Base-by-base conservation (phyloP, 2,797 vertebrate genomes). In the Podarcis siculus region DNA sequence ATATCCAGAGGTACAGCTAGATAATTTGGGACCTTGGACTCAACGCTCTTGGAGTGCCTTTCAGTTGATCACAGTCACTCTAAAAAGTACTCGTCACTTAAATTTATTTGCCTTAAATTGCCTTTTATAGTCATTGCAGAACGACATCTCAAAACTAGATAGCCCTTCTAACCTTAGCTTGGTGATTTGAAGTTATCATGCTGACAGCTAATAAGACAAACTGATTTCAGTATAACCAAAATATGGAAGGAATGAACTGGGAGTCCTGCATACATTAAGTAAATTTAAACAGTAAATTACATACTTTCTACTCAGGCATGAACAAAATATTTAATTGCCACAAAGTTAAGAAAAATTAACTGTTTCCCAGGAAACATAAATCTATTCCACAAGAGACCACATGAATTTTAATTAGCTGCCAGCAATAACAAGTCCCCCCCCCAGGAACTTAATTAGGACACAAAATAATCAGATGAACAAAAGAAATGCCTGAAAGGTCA, bases 331-430 rank as follows among this genome's bases (percentile, higher is more conserved):
- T 82, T 39, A 83, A 79, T 45, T 73, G 49, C 25, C 25, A 67
- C 32, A 88, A 58, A 71, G 27, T 69, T 42, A 83, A 83, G 75
- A 78, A 72, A 87, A 72, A 55, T 82, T 49, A 75, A 75, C n/a
- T 37, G 25, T 78, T 83, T 83, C 45, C 81, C 35, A 39, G 82
- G 64, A 69, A 83, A 83, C 64, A 78, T 67, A 55, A 55, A 55
- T 64, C 55, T 42, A 83, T 67, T 87, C 45, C 42, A 88, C 73
- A 58, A 67, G 64, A n/a, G 45, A 78, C 69, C 17, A 30, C 71
- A 83, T n/a, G 35, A 37, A 78, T 88, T 83, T 83, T 58, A 83
- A 88, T 77, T 78, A 87, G 64, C 25, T 39, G 25, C 87, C 82
- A 71, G 80, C 55, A 78, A 58, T 12, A 58, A 82, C 39, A 67